Percentiles rank a stretch among this genome's conserved stretches.
Evolutionary conservation across 92 coral and sea anemone genomes (phyloP).

Genomic region (Paramuricea clavata): DNA sequence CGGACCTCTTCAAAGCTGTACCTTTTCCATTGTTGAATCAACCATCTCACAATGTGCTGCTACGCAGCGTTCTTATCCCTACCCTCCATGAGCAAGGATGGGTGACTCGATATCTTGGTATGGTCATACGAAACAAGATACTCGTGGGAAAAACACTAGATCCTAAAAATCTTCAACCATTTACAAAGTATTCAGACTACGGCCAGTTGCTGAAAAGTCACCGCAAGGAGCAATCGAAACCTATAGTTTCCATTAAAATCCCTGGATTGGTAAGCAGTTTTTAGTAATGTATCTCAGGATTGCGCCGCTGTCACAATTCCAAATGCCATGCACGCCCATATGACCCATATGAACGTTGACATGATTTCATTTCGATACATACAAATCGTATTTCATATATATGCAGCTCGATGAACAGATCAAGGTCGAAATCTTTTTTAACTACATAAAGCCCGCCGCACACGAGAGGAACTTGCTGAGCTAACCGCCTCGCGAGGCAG

Average conservation of each 20-base stretch:
- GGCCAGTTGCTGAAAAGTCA: background rate
- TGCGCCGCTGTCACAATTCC: too few relatives aligned
- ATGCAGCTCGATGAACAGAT: too few relatives aligned
- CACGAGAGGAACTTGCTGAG: too few relatives aligned
- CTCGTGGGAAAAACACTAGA: background rate
- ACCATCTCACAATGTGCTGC: background rate
- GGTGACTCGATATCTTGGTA: conserved; percentile 6
- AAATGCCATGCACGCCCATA: too few relatives aligned
- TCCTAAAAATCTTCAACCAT: background rate
- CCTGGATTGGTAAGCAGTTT: background rate
- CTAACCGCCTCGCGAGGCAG: too few relatives aligned
- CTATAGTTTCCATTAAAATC: background rate
- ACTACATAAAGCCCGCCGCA: too few relatives aligned
- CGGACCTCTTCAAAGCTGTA: conserved; percentile 7
- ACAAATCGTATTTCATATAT: too few relatives aligned
- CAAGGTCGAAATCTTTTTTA: too few relatives aligned
- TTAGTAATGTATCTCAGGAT: too few relatives aligned
- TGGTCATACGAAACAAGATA: background rate
- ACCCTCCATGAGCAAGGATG: background rate
- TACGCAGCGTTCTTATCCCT: background rate
- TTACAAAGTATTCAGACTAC: background rate
- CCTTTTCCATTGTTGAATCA: conserved; percentile 30
- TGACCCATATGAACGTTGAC: too few relatives aligned
- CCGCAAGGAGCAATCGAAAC: background rate
- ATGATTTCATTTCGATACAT: too few relatives aligned